Evolutionary conservation across 2,797 vertebrate genomes (phyloP), one percentile per base, ranked within the genome.

Genomic region (Enteromius afrohamiltoni): DNA sequence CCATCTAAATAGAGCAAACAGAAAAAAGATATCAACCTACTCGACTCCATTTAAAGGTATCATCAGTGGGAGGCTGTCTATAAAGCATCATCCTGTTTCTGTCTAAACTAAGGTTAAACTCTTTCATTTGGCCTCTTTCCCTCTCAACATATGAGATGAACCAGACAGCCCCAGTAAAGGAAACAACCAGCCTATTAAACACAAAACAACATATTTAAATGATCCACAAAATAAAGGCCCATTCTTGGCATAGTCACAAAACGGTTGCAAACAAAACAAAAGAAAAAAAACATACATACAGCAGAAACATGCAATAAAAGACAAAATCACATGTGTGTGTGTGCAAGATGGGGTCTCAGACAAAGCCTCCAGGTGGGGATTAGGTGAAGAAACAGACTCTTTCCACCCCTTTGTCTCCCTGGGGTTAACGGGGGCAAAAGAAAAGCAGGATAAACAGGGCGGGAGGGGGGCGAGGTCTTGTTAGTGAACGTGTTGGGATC

Each of bases 361-460:
- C 40, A 78, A 74, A 86, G 77, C 49, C 79, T 79, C 60, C 81
- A 86, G 85, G 85, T 86, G 69, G 69, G 77, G 82, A 89, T 86
- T 82, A 86, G 85, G 67, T 64, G 60, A 77, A 84, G 75, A 42
- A 86, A 85, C 53, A 77, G 45, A 80, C 34, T 65, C 29, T 82
- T 51, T 81, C 85, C 45, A 55, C 65, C 51, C 78, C 55, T 80
- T 80, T 86, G 55, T 58, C 70, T 75, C 47, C 49, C 14, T 4
- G 51, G 70, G 79, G 51, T 16, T 40, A 23, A 75, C 7, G 37
- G 34, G 42, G 23, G 62, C 53, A 53, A 73, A 23, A 26, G 51
- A 77, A 83, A 85, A 83, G 60, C 74, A 40, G 69, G 68, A 79
- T 81, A 82, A 84, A 84, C 62, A 79, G 71, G 71, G 16, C 2